Base-by-base conservation (phyloP, 2,113 vertebrate genomes). In the Orycteropus afer region DNA sequence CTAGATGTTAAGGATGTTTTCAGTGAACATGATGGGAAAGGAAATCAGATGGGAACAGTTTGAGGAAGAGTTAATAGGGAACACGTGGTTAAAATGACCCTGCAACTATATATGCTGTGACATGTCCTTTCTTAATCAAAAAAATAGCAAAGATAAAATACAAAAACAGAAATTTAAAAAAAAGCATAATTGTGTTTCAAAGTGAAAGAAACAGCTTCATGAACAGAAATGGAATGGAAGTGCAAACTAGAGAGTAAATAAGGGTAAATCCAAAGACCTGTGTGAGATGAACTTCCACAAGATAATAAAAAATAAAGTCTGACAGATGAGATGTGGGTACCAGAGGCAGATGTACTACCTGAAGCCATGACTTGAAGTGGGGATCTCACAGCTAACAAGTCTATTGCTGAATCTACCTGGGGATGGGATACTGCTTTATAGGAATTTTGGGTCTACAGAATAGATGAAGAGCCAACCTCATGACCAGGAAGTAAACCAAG, bases 61-160 rank as follows among this genome's bases (percentile, higher is more conserved):
- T 76, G 37, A 81, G 85, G 22, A 23, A 22, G 55, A 57, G 37
- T 92, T 82, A 91, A 89, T 89, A 90, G 90, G 42, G 8, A 84
- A 71, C 5, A 79, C 18, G 59, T 85, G 14, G 18, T 81, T 91
- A 55, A 89, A 93, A 89, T 91, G 29, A 1, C 17, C 67, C 23
- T 34, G 69, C 22, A 76, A 83, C n/a, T n/a, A 15, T 81, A 85
- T 67, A 61, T 81, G 27, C 49, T 89, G 17, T 85, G 15, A 71
- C 23, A 74, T 57, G 55, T 15, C 12, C 11, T 96, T 73, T 76
- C 32, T 91, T 89, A 20, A 32, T 73, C 49, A 91, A 79, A 87
- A 0, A 91, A 65, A 82, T 86, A 73, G 7, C 49, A 86, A 40
- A 88, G 4, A 49, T 45, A 91, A 79, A 47, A n/a, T 40, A 12